These are phyloP conservation scores for Urocynchramus pylzowi DNA, from an alignment of 2,113 vertebrate species.

Conservation along the genomic window DNA sequence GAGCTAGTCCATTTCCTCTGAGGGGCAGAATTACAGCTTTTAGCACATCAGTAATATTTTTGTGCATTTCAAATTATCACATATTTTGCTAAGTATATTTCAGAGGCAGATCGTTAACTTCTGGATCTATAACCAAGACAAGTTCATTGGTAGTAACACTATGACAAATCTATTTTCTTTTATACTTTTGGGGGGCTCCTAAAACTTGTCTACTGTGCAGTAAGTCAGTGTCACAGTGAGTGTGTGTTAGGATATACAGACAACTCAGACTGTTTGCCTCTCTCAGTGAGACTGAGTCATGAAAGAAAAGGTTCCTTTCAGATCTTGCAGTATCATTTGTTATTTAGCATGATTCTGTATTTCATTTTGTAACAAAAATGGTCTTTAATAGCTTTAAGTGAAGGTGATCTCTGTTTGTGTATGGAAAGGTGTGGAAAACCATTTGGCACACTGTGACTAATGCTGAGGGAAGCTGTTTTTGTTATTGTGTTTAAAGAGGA, in stretches of 20 bases:
- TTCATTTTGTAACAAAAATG: not conserved
- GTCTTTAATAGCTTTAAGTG: not conserved
- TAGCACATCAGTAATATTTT: not conserved
- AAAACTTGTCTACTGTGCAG: not conserved
- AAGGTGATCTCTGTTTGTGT: not conserved
- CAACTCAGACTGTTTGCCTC: not conserved
- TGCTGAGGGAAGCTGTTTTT: not conserved
- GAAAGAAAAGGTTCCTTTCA: not conserved
- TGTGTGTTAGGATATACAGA: not conserved
- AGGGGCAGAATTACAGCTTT: not conserved
- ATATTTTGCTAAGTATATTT: not conserved
- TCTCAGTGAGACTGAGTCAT: not conserved
- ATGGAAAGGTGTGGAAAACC: not conserved
- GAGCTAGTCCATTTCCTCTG: not conserved
- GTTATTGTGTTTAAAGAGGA: not conserved
- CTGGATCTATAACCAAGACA: not conserved
- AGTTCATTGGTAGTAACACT: not conserved
- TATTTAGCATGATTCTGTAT: not conserved
- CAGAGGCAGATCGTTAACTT: not conserved
- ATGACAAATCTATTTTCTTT: not conserved
- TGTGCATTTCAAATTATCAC: not conserved
- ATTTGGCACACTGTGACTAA: not conserved
- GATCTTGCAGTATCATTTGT: not conserved
- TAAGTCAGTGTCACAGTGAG: not conserved
- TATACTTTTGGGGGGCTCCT: not conserved